Conservation (phyloP, 2,797 vertebrate species). For the Propithecus perrieri region DNA sequence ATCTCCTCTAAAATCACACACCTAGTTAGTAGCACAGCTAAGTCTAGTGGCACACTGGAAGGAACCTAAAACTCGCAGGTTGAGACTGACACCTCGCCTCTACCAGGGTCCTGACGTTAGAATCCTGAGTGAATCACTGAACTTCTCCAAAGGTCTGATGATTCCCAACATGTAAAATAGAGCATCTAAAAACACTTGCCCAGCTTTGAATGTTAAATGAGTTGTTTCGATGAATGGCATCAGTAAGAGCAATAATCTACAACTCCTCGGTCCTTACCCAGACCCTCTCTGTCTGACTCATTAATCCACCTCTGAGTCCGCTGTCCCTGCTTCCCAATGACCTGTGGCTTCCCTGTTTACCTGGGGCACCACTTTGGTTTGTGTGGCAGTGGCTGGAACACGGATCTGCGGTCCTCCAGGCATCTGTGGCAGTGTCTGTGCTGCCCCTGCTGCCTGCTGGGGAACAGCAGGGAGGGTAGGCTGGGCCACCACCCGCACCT, state of each 20-base stretch:
- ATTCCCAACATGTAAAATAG: not conserved
- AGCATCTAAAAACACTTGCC: not conserved
- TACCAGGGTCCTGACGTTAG: not conserved
- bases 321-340: not conserved
- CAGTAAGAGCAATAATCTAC: not conserved
- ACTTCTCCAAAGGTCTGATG: not conserved
- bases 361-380: constrained; percentile 94
- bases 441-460: constrained; percentile 88
- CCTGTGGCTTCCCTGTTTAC: constrained; percentile 81
- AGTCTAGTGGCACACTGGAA: not conserved
- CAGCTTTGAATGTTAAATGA: not conserved
- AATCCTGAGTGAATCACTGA: not conserved
- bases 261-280: not conserved
- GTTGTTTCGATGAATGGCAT: not conserved
- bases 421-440: constrained; percentile 83
- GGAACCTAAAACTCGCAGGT: not conserved
- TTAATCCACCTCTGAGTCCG: not conserved
- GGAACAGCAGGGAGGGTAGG: constrained; percentile 86
- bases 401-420: constrained; percentile 93
- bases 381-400: constrained; percentile 90
- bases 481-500: constrained; percentile 95
- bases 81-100: not conserved
- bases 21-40: not conserved
- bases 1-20: not conserved
- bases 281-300: not conserved